Base-by-base conservation (phyloP, 2,888 invertebrate species). In the Lasioglossum malachurum region DNA sequence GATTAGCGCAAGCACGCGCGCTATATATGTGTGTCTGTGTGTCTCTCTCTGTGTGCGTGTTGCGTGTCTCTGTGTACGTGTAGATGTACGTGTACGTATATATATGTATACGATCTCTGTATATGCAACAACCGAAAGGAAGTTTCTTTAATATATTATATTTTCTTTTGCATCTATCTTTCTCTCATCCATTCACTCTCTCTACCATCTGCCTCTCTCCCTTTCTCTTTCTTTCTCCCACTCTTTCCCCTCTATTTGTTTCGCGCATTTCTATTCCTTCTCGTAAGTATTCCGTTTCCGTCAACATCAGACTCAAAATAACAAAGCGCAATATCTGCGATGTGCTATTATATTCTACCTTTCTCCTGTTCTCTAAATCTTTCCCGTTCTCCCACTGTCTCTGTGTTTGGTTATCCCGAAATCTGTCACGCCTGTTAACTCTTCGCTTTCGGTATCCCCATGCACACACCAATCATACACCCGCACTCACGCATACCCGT, bases 91-190 rank as follows among this genome's bases (percentile, higher is more conserved):
- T 67, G 8, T 64, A 31, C 16, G 5, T 64, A 16, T 67, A 7
- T 67, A 35, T 38, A 53, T 77, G 35, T 41, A 72, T 76, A 83
- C 69, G 71, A 83, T 75, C 46, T 75, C 31, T 57, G 71, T 83
- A 49, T 82, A 84, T 75, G 88, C 79, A 77, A 86, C 83, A 83
- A 86, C 84, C 76, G 78, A 88, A 88, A 82, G 69, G 53, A 80
- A 86, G 69, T 86, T 80, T 71, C 35, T 46, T 82, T 78, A 79
- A 82, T 83, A 78, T 79, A 79, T 85, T 80, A 81, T 83, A 83
- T 83, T 73, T 64, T 49, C 27, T 81, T 75, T 67, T 49, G 31
- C 46, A 38, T 72, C 10, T 44, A 38, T 74, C 49, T 49, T 31
- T 71, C 14, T 76, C 31, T 57, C 60, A 31, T 19, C 69, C n/a